These are phyloP conservation scores for Belonocnema kinseyi DNA, from an alignment of 1,140 invertebrate species.

Conservation along the genomic window DNA sequence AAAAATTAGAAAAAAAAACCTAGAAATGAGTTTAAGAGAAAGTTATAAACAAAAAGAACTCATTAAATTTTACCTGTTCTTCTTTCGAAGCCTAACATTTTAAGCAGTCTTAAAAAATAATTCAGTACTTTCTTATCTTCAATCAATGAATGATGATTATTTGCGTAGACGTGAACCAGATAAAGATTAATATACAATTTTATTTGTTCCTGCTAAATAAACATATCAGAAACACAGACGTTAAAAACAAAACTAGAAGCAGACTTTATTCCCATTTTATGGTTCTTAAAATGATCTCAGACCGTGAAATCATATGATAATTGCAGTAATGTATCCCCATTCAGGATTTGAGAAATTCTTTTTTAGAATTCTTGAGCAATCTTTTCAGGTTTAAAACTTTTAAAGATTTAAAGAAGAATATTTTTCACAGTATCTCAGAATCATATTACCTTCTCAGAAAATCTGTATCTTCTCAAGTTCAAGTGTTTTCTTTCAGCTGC, in stretches of 20 bases:
- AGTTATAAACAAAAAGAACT: not conserved
- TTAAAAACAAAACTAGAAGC: too few species aligned
- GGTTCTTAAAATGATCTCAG: too few species aligned
- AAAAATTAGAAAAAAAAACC: not conserved
- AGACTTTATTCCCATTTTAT: too few species aligned
- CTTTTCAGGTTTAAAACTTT: not conserved
- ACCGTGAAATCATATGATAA: too few species aligned
- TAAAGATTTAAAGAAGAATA: not conserved
- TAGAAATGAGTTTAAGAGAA: not conserved
- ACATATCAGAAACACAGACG: not conserved
- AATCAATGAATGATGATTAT: not conserved
- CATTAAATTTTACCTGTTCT: not conserved
- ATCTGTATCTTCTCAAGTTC: constrained; percentile 27
- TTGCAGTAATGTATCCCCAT: too few species aligned
- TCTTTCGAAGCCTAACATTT: too few species aligned
- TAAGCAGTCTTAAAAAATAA: too few species aligned
- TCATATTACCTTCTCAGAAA: constrained; percentile 16
- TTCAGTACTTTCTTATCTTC: not conserved
- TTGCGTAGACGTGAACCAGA: not conserved
- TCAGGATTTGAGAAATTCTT: too few species aligned
- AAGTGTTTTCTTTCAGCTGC: constrained; percentile 23
- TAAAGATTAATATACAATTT: not conserved
- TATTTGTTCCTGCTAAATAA: not conserved
- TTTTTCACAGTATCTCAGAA: not conserved
- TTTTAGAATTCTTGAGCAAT: not conserved